These are phyloP conservation scores for Valencia hispanica DNA, from an alignment of 2,797 vertebrate genomes.

Conservation along the genomic window DNA sequence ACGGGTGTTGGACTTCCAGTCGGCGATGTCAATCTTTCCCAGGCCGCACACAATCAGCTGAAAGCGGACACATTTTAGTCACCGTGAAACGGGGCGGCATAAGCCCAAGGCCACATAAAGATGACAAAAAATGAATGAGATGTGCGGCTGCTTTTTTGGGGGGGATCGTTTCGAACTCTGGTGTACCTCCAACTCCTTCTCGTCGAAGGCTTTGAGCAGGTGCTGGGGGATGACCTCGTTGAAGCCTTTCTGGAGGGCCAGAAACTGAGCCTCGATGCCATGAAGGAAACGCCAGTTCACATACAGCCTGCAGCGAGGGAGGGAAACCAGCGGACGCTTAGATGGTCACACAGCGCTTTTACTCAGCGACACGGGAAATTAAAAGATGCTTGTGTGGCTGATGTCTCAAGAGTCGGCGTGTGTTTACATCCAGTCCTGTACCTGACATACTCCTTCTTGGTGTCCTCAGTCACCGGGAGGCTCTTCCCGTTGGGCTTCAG, in stretches of 20 bases:
- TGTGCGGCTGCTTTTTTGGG: too few species aligned
- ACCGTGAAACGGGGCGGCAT: neutral
- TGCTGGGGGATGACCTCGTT: constrained; percentile 99
- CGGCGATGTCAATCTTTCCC: constrained; percentile 95
- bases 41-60: constrained; percentile 97
- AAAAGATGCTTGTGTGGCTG: neutral
- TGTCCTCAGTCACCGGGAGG: constrained; percentile 91
- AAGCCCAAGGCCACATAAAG: neutral
- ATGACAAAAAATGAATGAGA: neutral
- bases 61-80: neutral
- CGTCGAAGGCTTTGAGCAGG: constrained; percentile 96
- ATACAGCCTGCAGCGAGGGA: constrained; percentile 48
- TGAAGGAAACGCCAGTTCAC: constrained; percentile 98
- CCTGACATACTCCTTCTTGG: constrained; percentile 96
- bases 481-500: constrained; percentile 97
- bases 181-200: constrained; percentile 95
- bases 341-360: too few species aligned
- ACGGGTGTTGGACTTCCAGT: constrained; percentile 97
- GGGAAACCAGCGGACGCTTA: neutral
- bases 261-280: constrained; percentile 97
- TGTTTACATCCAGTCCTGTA: constrained; percentile 49
- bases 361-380: neutral
- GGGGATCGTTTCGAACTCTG: neutral
- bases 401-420: neutral
- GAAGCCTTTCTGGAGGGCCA: constrained; percentile 98